Base-by-base conservation (phyloP, 2,113 vertebrate species). In the Cyprinodon brontotheroides region DNA sequence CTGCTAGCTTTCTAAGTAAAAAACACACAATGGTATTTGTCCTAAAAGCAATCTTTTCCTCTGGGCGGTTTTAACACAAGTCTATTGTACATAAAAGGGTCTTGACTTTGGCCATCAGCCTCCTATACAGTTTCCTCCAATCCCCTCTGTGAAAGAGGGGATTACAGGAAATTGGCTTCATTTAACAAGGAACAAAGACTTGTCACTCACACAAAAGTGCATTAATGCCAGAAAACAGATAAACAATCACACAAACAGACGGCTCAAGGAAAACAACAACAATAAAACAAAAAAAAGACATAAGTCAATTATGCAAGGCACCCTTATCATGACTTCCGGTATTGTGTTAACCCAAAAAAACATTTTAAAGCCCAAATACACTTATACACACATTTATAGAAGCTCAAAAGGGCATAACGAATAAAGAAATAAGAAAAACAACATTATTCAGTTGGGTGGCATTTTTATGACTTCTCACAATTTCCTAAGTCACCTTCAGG, bases 141-240 rank as follows among this genome's bases (percentile, higher is more conserved):
- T 85, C 81, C 77, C 72, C 60, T 80, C 80, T 86, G 75, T 91
- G 81, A 86, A 87, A 80, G 77, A 62, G 50, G 68, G 91, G 84
- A 92, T 92, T 91, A 90, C 71, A 68, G 72, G 65, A 88, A 90
- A 87, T 90, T 88, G 88, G 87, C 83, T 89, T 75, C 59, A 61
- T 81, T 69, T 80, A 82, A 88, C 81, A 77, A 53, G 17, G 68
- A 77, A 82, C 86, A 90, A 88, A 85, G 74, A 70, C 68, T 77
- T 68, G 53, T 59, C 72, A 72, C 69, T 59, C 48, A 57, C 45
- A 65, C 37, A 65, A n/a, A 17, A 41, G 3, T 20, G 45, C 8
- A 38, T 10, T 29, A 13, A 37, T 11, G 3, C 4, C 43, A 50
- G 10, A 37, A 77, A 60, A 70, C 38, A 50, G 20, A 70, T 1